phyloP scores from a whole-genome alignment of 1,140 invertebrate genomes.

The Magallana gigas region DNA sequence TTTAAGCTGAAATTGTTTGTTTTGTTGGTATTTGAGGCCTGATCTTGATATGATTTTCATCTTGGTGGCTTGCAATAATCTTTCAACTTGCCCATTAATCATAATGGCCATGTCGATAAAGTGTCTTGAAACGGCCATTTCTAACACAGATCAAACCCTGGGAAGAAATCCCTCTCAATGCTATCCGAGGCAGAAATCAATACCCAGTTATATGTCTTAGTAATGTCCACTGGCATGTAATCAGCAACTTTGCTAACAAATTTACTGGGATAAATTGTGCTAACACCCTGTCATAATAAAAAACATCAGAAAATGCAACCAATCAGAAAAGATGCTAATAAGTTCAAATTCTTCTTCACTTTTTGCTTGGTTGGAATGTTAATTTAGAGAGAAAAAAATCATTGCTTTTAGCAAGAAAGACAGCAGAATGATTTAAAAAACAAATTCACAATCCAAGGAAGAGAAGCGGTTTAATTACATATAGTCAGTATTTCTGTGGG shows the following conservation, averaged over 20 bases:
- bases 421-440: neutral
- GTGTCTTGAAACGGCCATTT: conserved; percentile 17
- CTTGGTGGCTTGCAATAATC: neutral
- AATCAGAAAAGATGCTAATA: conserved; percentile 16
- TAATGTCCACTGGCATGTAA: neutral
- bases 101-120: neutral
- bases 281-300: conserved; percentile 24
- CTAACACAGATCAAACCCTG: neutral
- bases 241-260: neutral
- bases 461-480: neutral
- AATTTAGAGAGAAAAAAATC: conserved; percentile 6
- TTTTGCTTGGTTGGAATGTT: neutral
- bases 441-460: neutral
- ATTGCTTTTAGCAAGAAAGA: neutral
- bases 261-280: conserved; percentile 1
- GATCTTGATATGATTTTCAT: neutral
- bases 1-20: no score
- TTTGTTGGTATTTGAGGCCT: no score
- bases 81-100: neutral
- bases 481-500: neutral
- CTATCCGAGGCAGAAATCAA: neutral
- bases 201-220: neutral
- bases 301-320: conserved; percentile 12
- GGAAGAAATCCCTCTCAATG: neutral
- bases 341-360: conserved; percentile 17